Evolutionary conservation across 2,113 vertebrate genomes (phyloP).

Genomic region (Pelobates fuscus): DNA sequence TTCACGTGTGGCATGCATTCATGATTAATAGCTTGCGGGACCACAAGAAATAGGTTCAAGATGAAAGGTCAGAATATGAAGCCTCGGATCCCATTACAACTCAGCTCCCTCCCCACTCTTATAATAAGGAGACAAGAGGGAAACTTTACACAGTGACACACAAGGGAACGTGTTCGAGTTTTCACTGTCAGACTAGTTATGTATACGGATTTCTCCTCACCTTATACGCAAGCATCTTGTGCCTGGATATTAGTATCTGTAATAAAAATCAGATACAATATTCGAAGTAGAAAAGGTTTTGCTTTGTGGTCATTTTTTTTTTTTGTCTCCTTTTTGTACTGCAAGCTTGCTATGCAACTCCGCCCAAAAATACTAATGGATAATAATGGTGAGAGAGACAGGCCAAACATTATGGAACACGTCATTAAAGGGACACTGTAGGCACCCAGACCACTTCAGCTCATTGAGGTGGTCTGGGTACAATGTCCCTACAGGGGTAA

Average conservation of each 20-base stretch:
- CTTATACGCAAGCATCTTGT: constrained; percentile 21
- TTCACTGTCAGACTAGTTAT: constrained; percentile 4
- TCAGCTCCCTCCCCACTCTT: constrained; percentile 16
- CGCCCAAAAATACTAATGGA: too few species aligned
- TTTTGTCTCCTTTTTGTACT: too few species aligned
- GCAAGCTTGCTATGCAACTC: too few species aligned
- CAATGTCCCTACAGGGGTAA: too few species aligned
- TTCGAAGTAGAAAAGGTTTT: too few species aligned
- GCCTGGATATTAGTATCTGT: constrained; percentile 7
- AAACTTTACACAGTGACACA: constrained; percentile 4
- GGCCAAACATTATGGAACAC: too few species aligned
- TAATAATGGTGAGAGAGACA: too few species aligned
- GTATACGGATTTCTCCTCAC: constrained; percentile 30
- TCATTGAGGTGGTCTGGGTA: too few species aligned
- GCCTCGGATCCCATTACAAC: constrained; percentile 15
- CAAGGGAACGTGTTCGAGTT: constrained; percentile 19
- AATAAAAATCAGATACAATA: constrained; percentile 11
- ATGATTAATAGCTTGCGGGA: constrained; percentile 36
- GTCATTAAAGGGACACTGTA: too few species aligned
- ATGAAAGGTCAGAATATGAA: constrained; percentile 30
- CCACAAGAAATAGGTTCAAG: constrained; percentile 26
- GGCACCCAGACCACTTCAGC: too few species aligned
- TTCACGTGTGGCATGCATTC: constrained; percentile 7
- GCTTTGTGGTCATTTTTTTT: too few species aligned
- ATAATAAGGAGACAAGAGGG: constrained; percentile 8